A percentile compares a stretch with the other conserved stretches of the same genome.
These are phyloP conservation scores for Mohoua ochrocephala DNA, from an alignment of 2,113 vertebrate species.

Conservation along the genomic window DNA sequence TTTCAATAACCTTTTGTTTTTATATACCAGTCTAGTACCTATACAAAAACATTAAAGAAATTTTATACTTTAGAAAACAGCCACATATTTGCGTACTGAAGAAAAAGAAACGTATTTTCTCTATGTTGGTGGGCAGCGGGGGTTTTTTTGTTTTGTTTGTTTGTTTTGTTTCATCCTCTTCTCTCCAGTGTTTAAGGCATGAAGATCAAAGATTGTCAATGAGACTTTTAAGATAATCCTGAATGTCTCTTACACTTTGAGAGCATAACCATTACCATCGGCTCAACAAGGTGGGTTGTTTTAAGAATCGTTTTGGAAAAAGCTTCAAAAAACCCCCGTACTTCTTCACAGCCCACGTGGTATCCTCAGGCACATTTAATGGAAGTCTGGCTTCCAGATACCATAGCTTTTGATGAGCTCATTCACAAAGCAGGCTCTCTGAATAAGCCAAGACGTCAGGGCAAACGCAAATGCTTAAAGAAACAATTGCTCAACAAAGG, in stretches of 20 bases:
- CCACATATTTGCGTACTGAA: not conserved
- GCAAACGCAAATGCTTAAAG: not conserved
- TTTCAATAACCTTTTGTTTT: not conserved
- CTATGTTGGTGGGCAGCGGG: not conserved
- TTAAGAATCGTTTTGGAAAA: not conserved
- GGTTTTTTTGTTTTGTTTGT: accelerated
- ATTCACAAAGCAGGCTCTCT: not conserved
- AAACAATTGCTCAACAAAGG: not conserved
- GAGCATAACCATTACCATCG: not conserved
- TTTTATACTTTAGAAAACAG: not conserved
- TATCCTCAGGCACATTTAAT: not conserved
- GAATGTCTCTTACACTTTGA: not conserved
- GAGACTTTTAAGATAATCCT: not conserved
- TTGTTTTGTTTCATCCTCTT: not conserved
- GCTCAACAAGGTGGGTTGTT: not conserved
- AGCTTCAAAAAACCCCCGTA: not conserved
- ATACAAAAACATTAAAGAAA: not conserved
- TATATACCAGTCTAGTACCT: not conserved
- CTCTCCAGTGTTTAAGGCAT: not conserved
- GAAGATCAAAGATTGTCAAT: not conserved
- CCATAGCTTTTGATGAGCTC: not conserved
- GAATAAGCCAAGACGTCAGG: not conserved
- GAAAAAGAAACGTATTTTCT: not conserved
- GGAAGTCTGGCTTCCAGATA: not conserved
- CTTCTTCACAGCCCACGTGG: not conserved